A percentile compares a stretch with the other conserved stretches of the same genome.
These are phyloP conservation scores for Rhorus exstirpatorius DNA, from an alignment of 2,888 invertebrate genomes.

Conservation along the genomic window DNA sequence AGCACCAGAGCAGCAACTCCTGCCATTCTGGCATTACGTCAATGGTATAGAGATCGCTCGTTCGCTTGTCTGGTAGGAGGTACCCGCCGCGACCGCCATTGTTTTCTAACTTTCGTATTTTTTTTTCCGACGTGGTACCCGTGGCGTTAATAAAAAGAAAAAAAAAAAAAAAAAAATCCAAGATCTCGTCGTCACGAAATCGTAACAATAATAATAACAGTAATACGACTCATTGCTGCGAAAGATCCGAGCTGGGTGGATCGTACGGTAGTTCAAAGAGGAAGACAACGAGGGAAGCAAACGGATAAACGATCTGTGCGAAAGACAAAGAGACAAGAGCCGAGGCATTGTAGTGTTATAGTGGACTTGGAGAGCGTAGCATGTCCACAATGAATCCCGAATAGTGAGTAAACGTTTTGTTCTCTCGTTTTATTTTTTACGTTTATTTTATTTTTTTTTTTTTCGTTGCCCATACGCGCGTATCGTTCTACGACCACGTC, in stretches of 20 bases:
- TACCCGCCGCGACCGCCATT: constrained; percentile 82
- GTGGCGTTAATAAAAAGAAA: constrained; percentile 39
- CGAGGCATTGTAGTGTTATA: constrained; percentile 52
- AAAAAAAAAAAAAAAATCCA: constrained; percentile 1
- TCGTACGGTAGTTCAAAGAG: constrained; percentile 59
- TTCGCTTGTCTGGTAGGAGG: constrained; percentile 82
- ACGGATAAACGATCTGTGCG: constrained; percentile 53
- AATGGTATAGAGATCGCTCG: constrained; percentile 79
- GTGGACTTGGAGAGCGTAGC: constrained; percentile 78
- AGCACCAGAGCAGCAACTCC: constrained; percentile 72
- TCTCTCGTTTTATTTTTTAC: constrained; percentile 60
- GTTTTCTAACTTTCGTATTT: constrained; percentile 78
- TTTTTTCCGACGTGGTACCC: constrained; percentile 67
- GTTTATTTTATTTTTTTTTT: constrained; percentile 69
- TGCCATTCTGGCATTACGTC: constrained; percentile 84
- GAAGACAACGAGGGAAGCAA: constrained; percentile 63
- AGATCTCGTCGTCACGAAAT: constrained; percentile 11
- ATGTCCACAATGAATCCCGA: constrained; percentile 87
- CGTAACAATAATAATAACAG: neutral
- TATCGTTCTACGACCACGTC: constrained; percentile 74
- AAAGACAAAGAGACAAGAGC: constrained; percentile 54
- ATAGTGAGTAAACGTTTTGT: constrained; percentile 84
- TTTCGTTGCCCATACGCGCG: constrained; percentile 65
- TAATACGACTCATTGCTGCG: neutral
- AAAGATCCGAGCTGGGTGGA: constrained; percentile 71